Conservation (phyloP, 2,113 vertebrate species). For the Camarhynchus parvulus region DNA sequence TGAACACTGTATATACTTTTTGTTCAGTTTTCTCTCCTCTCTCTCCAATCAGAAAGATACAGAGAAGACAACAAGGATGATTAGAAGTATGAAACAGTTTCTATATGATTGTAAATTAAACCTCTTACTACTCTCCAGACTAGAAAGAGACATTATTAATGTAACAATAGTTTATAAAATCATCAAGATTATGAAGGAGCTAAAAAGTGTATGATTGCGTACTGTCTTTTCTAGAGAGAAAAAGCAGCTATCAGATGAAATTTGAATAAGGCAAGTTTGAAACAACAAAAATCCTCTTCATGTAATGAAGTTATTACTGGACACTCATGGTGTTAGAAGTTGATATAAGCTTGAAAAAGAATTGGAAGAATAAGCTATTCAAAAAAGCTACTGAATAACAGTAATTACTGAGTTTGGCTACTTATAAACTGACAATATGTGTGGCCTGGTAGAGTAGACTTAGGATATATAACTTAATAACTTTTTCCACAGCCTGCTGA, state of each 20-base stretch:
- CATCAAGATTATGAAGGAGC: neutral
- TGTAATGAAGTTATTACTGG: neutral
- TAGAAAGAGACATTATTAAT: neutral
- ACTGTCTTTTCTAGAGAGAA: neutral
- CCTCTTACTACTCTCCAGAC: neutral
- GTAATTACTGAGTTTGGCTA: neutral
- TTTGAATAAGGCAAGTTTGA: neutral
- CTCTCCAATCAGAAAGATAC: neutral
- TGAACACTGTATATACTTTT: neutral
- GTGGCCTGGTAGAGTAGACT: neutral
- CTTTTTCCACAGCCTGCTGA: neutral
- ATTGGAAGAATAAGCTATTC: neutral
- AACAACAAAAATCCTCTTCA: neutral
- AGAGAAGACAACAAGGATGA: neutral
- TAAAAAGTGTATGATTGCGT: neutral
- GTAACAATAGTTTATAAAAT: neutral
- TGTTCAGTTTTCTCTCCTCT: neutral
- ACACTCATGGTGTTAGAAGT: neutral
- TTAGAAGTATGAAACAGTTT: neutral
- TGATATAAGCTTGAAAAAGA: neutral
- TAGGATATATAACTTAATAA: neutral
- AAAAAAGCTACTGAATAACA: neutral
- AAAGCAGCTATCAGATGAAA: neutral
- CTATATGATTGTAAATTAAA: neutral
- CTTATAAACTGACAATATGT: neutral